phyloP scores from a whole-genome alignment of 1,140 invertebrate species.

The Calosoma granatense region DNA sequence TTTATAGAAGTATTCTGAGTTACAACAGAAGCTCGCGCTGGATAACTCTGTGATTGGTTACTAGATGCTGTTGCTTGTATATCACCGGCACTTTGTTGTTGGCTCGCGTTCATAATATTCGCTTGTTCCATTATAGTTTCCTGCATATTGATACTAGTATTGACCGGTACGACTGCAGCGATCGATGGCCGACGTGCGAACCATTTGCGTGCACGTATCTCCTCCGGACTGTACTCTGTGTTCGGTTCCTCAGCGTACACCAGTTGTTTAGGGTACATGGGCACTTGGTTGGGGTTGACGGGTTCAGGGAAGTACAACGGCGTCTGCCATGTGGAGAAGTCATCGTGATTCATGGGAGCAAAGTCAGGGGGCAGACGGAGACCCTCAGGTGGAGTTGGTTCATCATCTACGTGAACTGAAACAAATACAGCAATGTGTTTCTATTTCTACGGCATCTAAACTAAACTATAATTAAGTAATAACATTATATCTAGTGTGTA shows the following conservation, averaged over 20 bases:
- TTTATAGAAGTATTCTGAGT: too few relatives aligned
- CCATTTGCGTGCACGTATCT: slow-evolving; percentile 43
- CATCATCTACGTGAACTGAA: slow-evolving; percentile 50
- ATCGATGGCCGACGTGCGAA: slow-evolving; percentile 7
- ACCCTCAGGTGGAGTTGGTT: slow-evolving; percentile 9
- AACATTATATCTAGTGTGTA: neutral
- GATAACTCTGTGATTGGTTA: too few relatives aligned
- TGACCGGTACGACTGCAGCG: neutral
- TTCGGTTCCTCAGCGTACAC: slow-evolving; percentile 26
- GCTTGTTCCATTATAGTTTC: neutral
- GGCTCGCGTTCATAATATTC: too few relatives aligned
- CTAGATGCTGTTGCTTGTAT: too few relatives aligned
- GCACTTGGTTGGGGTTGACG: slow-evolving; percentile 40
- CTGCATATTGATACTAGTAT: neutral
- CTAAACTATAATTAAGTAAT: too few relatives aligned
- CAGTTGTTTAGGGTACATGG: slow-evolving; percentile 35
- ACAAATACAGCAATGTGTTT: slow-evolving; percentile 26
- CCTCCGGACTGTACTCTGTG: slow-evolving; percentile 54
- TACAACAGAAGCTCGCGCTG: too few relatives aligned
- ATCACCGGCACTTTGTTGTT: too few relatives aligned
- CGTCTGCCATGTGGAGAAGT: slow-evolving; percentile 40
- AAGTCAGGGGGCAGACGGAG: slow-evolving; percentile 36
- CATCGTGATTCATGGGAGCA: slow-evolving; percentile 42
- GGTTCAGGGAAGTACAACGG: slow-evolving; percentile 50
- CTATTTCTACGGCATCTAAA: too few relatives aligned